Evolutionary conservation across 1,140 invertebrate species (phyloP), one percentile per base, ranked within the genome.

Genomic region (Colletes latitarsis): DNA sequence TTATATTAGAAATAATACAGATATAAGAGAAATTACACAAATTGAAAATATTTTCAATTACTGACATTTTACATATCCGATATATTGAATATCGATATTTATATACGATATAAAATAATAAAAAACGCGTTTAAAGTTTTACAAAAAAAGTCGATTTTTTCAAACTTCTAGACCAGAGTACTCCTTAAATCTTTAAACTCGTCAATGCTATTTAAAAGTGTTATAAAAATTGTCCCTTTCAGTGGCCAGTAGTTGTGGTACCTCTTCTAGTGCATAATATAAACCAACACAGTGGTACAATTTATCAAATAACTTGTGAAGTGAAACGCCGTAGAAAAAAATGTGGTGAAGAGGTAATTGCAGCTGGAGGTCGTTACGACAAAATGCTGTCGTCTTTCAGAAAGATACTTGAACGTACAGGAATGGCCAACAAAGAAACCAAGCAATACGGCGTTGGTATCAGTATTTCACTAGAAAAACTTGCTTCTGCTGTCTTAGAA

Each of bases 391-490:
- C 78, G 8, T 90, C 89, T 14, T 93, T 91, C 62, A 92, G 92
- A 60, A 89, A 94, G 81, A 84, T 91, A 5, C 69, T 93, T 14
- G 91, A 93, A 81, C 84, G 91, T 63, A 84, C 92, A 55, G 85
- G 85, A 88, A 84, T 92, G 87, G 30, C 90, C 60, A 82, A 86
- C 81, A 90, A 93, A 84, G 90, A 94, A 87, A 64, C 93, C 60
- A 91, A 90, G 69, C 95, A 95, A 82, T 94, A 93, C 71, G 96
- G 95, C 0, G 96, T 96, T 6, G 97, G 97, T 15, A 94, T 97
- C 15, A 97, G 96, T 55, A 94, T 98, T 62, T 96, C 96, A 1
- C 90, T 98, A 71, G 95, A 96, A 72, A 96, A 96, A 89, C 90
- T 97, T 49, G 94, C 96, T 0, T 93, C 94, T 63, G 94, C 94